Evolutionary conservation across 2,797 vertebrate species (phyloP), one percentile per base, ranked within the genome.

Genomic region (Mallotus villosus): DNA sequence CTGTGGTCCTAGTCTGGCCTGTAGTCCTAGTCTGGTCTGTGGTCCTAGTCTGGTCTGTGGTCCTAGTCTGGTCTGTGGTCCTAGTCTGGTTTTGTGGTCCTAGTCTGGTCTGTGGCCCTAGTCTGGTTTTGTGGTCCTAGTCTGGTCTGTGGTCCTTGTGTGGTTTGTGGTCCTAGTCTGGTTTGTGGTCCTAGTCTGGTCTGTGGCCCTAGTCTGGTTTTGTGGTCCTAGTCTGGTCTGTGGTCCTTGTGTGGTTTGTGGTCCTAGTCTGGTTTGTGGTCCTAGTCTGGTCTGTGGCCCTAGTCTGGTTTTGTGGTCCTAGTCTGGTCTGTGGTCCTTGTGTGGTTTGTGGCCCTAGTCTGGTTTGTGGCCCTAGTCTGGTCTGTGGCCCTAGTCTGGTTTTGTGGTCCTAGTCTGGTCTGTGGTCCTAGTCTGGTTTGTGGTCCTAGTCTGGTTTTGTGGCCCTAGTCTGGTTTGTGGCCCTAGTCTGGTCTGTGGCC

Each of bases 301-400:
- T 34, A 34, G 32, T 8, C 32, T 34, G 41, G 16, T n/a, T 17
- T 6, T 67, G 14, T 53, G 24, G 25, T 21, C 24, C 49, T 14
- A 19, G 2, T 61, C 61, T 2, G 69, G 53, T 77, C 73, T 61
- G 32, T 34, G 32, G 6, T 34, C 1, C 32, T 34, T 1, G 32
- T 2, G 6, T 34, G 9, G 16, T 17, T 6, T 67, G 24, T 53
- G 41, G 51, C 14, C 24, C 49, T 21, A 19, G 2, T 62, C 66
- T 2, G 69, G 53, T 77, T 72, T 61, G 66, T 49, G 78, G 74
- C 67, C 25, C 19, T 41, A 41, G 41, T 2, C 12, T 41, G 9
- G 41, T 17, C 7, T n/a, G n/a, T n/a, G n/a, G n/a, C n/a, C n/a
- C n/a, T n/a, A n/a, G n/a, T n/a, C n/a, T n/a, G n/a, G n/a, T n/a